Base-by-base conservation (phyloP, 1,140 invertebrate genomes). In the Manduca sexta region DNA sequence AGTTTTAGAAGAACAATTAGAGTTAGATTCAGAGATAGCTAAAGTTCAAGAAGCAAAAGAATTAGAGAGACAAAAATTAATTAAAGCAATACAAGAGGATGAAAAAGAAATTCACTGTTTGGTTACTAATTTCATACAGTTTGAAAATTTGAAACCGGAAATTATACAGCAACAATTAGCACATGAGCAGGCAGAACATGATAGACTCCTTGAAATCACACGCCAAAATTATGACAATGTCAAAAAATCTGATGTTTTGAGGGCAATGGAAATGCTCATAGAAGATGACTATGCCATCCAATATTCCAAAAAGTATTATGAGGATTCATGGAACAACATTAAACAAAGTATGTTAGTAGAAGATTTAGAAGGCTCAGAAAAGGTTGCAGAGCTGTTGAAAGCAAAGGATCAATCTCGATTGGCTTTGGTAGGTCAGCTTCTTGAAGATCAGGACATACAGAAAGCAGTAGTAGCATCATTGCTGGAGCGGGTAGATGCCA, bases 381-480 rank as follows among this genome's bases (percentile, higher is more conserved):
- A 91, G 62, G 62, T 93, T 47, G 71, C 85, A 12, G 83, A 89
- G 67, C 70, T 92, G 39, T 81, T 92, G 40, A 86, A 88, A 72
- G 86, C 88, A 45, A 90, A 91, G 69, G 90, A 91, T 67, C 84
- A 87, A 53, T 87, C 87, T 33, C 88, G 89, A 31, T 81, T 87
- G 54, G 78, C 86, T 59, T 74, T 92, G 42, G 79, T 92, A 8
- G 80, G 86, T 26, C 86, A 88, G 66, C 71, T 93, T 46, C 83
- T 89, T 57, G 86, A 90, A 64, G 90, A 93, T 67, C 91, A 91
- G 67, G 89, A 91, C 52, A 68, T 94, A 17, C 93, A 95, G 74
- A 92, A 91, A 78, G 90, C 90, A 35, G 90, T 92, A 4, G 91
- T 95, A 29, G 89, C 91, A 48, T 89, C 91, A 8, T 75, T 95